Conservation (phyloP, 2,113 vertebrate genomes). For the Bolborhynchus lineola region DNA sequence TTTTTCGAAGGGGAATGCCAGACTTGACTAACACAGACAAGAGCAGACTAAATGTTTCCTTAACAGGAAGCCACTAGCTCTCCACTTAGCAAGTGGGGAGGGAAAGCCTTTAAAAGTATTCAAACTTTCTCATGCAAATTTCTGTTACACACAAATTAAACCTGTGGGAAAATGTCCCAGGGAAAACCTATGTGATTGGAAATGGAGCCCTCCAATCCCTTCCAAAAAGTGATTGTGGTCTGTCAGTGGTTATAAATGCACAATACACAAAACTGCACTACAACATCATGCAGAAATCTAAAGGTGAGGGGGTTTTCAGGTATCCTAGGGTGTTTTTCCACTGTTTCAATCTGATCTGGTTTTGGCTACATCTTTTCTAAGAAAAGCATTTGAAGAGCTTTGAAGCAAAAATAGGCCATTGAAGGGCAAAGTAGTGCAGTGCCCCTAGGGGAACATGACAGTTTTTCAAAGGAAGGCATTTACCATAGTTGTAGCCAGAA, state of each 20-base stretch:
- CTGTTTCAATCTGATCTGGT: neutral
- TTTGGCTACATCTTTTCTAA: constrained; percentile 1
- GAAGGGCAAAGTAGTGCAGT: neutral
- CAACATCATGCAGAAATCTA: neutral
- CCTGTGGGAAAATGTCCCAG: neutral
- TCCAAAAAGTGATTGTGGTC: neutral
- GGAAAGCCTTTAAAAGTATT: constrained; percentile 33
- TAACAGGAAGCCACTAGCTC: constrained; percentile 73
- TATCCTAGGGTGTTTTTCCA: neutral
- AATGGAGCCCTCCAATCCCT: neutral
- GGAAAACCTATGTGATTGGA: neutral
- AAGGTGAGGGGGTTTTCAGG: neutral
- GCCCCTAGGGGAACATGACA: neutral
- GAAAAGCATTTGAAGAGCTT: neutral
- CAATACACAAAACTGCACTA: neutral
- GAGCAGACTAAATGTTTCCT: constrained; percentile 66
- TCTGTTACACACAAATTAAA: neutral
- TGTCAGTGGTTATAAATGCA: neutral
- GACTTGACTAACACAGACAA: constrained; percentile 70
- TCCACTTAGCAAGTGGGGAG: constrained; percentile 20
- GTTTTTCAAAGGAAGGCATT: neutral
- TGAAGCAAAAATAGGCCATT: neutral
- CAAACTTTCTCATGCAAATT: constrained; percentile 52
- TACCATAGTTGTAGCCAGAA: neutral
- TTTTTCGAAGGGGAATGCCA: constrained; percentile 61